A percentile compares a stretch with the other conserved stretches of the same genome.
Conservation (phyloP, 2,888 invertebrate genomes). For the Drosophila neotestacea region DNA sequence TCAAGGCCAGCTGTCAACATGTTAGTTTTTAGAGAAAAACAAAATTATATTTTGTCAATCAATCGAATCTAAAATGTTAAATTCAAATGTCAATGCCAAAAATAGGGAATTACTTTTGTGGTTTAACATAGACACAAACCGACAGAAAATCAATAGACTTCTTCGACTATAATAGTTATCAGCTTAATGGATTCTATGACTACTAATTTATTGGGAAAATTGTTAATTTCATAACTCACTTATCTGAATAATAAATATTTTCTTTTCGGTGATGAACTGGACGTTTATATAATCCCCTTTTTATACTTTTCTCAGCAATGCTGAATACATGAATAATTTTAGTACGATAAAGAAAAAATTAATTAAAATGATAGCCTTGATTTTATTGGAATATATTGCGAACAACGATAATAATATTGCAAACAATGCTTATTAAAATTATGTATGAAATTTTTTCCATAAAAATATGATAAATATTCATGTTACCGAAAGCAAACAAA, state of each 20-base stretch:
- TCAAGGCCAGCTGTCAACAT: not conserved
- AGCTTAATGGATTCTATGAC: not conserved
- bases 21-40: too few relatives aligned
- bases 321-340: constrained; percentile 44
- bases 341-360: constrained; percentile 25
- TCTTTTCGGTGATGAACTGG: not conserved
- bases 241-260: not conserved
- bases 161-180: not conserved
- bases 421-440: constrained; percentile 2
- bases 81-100: constrained; percentile 1
- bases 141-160: too few relatives aligned
- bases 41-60: not conserved
- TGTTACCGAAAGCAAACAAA: constrained; percentile 7
- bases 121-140: not conserved
- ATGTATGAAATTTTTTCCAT: constrained; percentile 1
- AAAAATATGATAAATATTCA: constrained; percentile 2
- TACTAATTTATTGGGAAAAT: not conserved
- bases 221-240: not conserved
- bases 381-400: not conserved
- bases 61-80: not conserved
- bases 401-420: not conserved
- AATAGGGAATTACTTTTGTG: not conserved
- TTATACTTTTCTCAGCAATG: not conserved
- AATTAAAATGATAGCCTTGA: constrained; percentile 42
- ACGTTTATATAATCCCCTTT: not conserved